Conservation (phyloP, 37 sponge, comb jelly and placozoan genomes). For the Aplysina aerophoba region DNA sequence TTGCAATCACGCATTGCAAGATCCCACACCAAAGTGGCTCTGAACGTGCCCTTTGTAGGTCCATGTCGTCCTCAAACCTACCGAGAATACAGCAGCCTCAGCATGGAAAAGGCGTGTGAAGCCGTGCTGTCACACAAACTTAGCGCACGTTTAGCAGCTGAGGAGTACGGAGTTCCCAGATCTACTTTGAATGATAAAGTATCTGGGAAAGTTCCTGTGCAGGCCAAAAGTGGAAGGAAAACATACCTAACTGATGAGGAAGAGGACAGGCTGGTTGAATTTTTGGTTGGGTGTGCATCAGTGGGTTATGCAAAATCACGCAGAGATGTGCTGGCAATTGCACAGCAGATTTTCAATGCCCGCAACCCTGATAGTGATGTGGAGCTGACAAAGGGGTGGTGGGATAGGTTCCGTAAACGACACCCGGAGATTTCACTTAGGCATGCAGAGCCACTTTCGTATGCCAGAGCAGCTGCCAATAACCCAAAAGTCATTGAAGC, state of each 20-base stretch:
- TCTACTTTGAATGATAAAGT: slow-evolving; percentile 11
- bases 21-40: neutral
- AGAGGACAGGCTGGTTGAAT: neutral
- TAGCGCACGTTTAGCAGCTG: neutral
- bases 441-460: slow-evolving; percentile 9
- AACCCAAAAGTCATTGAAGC: slow-evolving; percentile 33
- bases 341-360: slow-evolving; percentile 3
- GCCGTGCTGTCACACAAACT: neutral
- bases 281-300: slow-evolving; percentile 4
- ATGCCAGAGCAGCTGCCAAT: slow-evolving; percentile 15
- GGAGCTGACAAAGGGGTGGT: slow-evolving; percentile 39
- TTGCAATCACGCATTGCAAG: neutral
- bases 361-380: neutral
- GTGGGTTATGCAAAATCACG: neutral
- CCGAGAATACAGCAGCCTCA: no score
- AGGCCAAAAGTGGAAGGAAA: neutral
- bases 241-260: neutral
- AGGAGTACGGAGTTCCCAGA: neutral
- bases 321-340: neutral
- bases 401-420: slow-evolving; percentile 22
- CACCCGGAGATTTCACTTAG: slow-evolving; percentile 24
- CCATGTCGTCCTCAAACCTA: no score
- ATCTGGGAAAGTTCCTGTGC: neutral
- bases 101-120: no score
- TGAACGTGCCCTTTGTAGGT: neutral